Base-by-base conservation (phyloP, 2,797 vertebrate species). In the Syndactyla subalaris region DNA sequence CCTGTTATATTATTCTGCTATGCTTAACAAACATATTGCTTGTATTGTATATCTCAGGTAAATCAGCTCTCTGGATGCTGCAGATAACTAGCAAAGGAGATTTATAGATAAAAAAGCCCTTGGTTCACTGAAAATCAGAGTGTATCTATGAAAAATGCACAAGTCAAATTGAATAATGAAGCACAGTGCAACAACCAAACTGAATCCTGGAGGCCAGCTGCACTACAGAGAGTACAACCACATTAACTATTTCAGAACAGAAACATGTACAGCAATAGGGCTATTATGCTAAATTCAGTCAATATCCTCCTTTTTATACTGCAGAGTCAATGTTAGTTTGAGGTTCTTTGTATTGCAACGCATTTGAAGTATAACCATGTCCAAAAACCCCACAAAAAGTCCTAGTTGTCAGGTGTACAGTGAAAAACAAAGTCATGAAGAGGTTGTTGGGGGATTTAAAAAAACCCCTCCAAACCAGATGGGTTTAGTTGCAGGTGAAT, bases 1-100 rank as follows among this genome's bases (percentile, higher is more conserved):
- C 48, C 36, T 77, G 24, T 59, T 87, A 17, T 16, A 51, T 78
- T 88, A 80, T 84, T 96, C 49, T 72, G 45, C 43, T 86, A 65
- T 62, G 36, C 73, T 85, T 92, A 92, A 78, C 41, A 92, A 92
- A 82, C 79, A 68, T 89, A 89, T 78, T 91, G 30, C 30, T 81
- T 78, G 46, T 77, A 78, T 77, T 89, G 32, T 81, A 46, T 91
- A 91, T 78, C 76, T 80, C 29, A 38, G 73, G 62, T 84, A 94
- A 84, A 84, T 84, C 38, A 66, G 4, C 18, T 75, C 76, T 91
- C 66, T 65, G 23, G 62, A 62, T 68, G 46, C 36, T 30, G 29
- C 7, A 23, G 39, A 46, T 88, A 88, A 78, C 57, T 81, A 75
- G 27, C 27, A 72, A 66, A 85, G 57, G 49, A 84, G 57, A 88